These are phyloP conservation scores for Typhlomys cinereus DNA, from an alignment of 2,113 vertebrate genomes.

Conservation along the genomic window DNA sequence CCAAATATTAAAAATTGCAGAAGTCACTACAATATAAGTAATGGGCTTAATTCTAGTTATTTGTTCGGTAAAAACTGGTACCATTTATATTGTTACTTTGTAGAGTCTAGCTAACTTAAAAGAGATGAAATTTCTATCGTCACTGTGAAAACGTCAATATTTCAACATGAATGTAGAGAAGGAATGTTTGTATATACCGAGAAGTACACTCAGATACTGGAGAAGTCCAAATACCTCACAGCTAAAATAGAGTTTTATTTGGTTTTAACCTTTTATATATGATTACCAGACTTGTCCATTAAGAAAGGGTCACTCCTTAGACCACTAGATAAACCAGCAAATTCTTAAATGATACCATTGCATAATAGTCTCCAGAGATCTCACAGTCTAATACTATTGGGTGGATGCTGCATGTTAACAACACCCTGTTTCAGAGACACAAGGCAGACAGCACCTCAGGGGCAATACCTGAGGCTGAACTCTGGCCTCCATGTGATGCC, in stretches of 20 bases:
- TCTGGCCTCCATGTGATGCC: not conserved
- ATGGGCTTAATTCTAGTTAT: not conserved
- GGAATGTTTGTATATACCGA: not conserved
- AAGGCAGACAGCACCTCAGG: too few species aligned
- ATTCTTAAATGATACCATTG: not conserved
- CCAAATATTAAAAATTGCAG: constrained; percentile 13
- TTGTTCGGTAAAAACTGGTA: not conserved
- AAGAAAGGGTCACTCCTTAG: not conserved
- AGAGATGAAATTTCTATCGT: not conserved
- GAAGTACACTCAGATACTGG: not conserved
- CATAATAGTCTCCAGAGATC: not conserved
- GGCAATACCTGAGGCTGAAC: not conserved
- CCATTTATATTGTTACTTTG: not conserved
- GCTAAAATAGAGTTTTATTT: not conserved
- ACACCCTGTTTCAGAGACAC: too few species aligned
- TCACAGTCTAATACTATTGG: not conserved
- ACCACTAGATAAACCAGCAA: not conserved
- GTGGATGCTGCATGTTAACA: not conserved
- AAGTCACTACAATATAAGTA: not conserved
- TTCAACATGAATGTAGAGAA: not conserved
- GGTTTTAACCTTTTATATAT: not conserved
- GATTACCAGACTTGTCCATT: not conserved
- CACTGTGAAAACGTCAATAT: not conserved
- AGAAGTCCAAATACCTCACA: not conserved
- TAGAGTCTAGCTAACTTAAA: not conserved